These are phyloP conservation scores for Plectrocnemia conspersa DNA, from an alignment of 1,140 invertebrate genomes.

Conservation along the genomic window DNA sequence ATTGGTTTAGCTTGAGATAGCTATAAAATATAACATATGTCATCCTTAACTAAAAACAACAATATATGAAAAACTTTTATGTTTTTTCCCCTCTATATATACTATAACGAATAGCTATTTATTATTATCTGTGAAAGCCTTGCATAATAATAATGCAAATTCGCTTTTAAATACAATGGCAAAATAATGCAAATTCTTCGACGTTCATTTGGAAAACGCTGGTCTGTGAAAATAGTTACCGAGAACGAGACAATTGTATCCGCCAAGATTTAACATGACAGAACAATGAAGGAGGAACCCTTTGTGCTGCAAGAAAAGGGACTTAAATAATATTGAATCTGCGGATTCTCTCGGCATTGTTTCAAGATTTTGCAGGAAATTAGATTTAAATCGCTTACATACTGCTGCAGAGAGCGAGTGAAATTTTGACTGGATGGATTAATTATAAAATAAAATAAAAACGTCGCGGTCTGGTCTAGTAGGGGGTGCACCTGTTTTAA, in stretches of 20 bases:
- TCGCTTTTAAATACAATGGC: neutral
- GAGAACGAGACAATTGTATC: slow-evolving; percentile 6
- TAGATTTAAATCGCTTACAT: slow-evolving; percentile 22
- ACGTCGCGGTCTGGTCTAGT: neutral
- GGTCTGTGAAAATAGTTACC: neutral
- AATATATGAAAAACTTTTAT: no score
- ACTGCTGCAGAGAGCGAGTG: slow-evolving; percentile 1
- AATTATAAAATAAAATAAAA: neutral
- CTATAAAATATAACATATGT: no score
- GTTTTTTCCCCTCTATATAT: no score
- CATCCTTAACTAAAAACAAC: no score
- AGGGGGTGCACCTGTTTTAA: neutral
- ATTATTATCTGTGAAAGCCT: neutral
- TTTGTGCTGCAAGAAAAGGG: slow-evolving; percentile 21
- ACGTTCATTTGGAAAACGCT: neutral
- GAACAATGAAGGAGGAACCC: slow-evolving; percentile 15
- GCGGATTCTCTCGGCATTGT: slow-evolving; percentile 17
- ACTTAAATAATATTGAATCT: slow-evolving; percentile 25
- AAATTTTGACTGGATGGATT: slow-evolving; percentile 7
- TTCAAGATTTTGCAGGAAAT: slow-evolving; percentile 20
- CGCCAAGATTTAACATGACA: slow-evolving; percentile 19
- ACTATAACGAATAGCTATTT: neutral
- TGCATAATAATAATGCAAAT: neutral
- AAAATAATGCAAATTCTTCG: slow-evolving; percentile 1
- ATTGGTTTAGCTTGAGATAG: no score